Evolutionary conservation across 2,113 vertebrate species (phyloP).

Genomic region (Vombatus ursinus): DNA sequence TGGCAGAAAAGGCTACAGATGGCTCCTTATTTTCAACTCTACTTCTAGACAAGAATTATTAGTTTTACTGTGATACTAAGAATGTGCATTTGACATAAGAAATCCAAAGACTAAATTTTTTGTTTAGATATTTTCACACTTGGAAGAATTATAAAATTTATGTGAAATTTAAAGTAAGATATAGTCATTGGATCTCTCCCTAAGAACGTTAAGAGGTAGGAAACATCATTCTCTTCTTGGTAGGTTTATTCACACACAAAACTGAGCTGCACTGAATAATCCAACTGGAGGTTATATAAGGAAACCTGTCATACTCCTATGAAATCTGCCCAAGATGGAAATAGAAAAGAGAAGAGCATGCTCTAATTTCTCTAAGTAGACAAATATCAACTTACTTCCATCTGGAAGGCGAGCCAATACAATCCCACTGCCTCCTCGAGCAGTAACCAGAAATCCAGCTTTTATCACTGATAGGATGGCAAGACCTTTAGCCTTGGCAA

Average conservation of each 20-base stretch:
- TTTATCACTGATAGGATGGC: slow-evolving; percentile 96
- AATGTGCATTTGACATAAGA: not conserved
- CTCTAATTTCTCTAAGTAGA: not conserved
- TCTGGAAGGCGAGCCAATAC: slow-evolving; percentile 92
- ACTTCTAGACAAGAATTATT: not conserved
- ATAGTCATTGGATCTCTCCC: not conserved
- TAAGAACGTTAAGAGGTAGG: not conserved
- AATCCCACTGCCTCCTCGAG: slow-evolving; percentile 95
- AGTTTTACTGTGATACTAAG: not conserved
- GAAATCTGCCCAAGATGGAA: not conserved
- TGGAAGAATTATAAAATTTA: fast-evolving
- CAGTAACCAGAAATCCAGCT: slow-evolving; percentile 96
- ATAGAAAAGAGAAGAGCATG: not conserved
- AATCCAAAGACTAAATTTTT: fast-evolving
- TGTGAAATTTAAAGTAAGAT: not conserved
- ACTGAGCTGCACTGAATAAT: too few relatives aligned
- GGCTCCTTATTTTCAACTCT: not conserved
- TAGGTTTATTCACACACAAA: not conserved
- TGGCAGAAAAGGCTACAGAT: too few relatives aligned
- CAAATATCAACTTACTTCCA: slow-evolving; percentile 88
- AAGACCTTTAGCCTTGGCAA: slow-evolving; percentile 96
- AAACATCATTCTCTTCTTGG: not conserved
- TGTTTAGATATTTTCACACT: not conserved
- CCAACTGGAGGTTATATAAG: too few relatives aligned
- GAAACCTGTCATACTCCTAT: fast-evolving